These are phyloP conservation scores for Temnothorax rugatulus DNA, from an alignment of 2,888 invertebrate species.

Conservation along the genomic window DNA sequence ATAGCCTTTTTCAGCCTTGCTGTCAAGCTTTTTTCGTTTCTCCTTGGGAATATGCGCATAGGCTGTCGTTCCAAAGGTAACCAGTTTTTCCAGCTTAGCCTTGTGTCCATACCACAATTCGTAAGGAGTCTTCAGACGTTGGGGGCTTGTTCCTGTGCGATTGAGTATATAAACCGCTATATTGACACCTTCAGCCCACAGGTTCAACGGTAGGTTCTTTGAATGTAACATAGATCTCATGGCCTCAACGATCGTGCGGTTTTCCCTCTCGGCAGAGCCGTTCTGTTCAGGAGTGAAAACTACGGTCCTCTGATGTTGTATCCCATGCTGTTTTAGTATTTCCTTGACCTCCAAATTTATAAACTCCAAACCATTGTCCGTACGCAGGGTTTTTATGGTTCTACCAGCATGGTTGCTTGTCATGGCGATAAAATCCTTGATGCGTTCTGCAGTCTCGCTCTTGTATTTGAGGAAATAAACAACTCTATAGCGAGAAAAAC, in stretches of 20 bases:
- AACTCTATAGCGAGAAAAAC: constrained; percentile 37
- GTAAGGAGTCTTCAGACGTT: background rate
- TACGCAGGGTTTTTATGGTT: constrained; percentile 50
- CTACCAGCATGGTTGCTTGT: constrained; percentile 46
- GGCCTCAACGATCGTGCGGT: background rate
- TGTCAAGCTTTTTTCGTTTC: constrained; percentile 23
- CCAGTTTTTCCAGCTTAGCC: background rate
- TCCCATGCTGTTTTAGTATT: constrained; percentile 5
- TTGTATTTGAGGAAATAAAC: constrained; percentile 62
- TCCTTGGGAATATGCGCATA: constrained; percentile 48
- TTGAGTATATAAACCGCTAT: constrained; percentile 2
- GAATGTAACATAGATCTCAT: background rate
- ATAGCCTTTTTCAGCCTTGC: constrained; percentile 17
- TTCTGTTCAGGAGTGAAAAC: background rate
- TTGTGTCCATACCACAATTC: background rate
- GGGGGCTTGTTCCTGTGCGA: background rate
- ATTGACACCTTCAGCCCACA: constrained; percentile 2
- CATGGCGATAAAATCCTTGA: constrained; percentile 55
- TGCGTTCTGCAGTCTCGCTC: constrained; percentile 46
- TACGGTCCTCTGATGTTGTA: background rate
- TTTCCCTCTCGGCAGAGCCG: background rate
- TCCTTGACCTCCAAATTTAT: constrained; percentile 44
- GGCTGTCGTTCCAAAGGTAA: background rate
- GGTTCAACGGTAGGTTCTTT: background rate
- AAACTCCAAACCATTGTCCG: constrained; percentile 58